Evolutionary conservation across 2,113 vertebrate genomes (phyloP).

Genomic region (Numenius arquata): DNA sequence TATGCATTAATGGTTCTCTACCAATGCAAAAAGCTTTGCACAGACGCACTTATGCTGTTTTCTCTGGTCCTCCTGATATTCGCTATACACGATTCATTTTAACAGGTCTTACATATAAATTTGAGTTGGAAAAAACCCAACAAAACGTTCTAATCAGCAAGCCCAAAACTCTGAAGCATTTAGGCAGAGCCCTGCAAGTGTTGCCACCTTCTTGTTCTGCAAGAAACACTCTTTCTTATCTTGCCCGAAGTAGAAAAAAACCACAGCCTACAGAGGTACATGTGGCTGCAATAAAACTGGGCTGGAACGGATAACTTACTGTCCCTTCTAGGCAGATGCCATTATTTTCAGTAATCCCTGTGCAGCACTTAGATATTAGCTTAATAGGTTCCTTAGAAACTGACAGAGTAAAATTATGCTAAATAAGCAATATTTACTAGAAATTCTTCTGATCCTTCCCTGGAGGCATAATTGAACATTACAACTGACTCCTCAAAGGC

Average conservation of each 20-base stretch:
- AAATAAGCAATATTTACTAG: conserved; percentile 47
- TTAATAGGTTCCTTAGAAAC: conserved; percentile 16
- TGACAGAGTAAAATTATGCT: conserved; percentile 8
- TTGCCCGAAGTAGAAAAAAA: background rate
- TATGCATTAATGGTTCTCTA: background rate
- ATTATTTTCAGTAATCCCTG: conserved; percentile 21
- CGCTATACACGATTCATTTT: background rate
- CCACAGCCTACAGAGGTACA: background rate
- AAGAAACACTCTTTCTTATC: background rate
- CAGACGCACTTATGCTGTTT: background rate
- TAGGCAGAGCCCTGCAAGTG: background rate
- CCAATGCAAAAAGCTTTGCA: background rate
- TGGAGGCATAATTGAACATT: conserved; percentile 10
- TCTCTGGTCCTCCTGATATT: background rate
- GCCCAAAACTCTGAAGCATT: background rate
- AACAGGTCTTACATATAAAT: background rate
- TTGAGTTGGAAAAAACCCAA: background rate
- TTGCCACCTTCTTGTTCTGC: background rate
- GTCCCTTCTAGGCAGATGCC: background rate
- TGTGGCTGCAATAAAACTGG: background rate
- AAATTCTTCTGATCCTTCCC: conserved; percentile 36
- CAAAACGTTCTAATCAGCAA: background rate
- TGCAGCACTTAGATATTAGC: background rate
- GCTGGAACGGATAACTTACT: background rate
- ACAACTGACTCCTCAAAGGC: background rate